Evolutionary conservation across 2,888 invertebrate genomes (phyloP), one percentile per base, ranked within the genome.

Genomic region (Julus scandinavius): DNA sequence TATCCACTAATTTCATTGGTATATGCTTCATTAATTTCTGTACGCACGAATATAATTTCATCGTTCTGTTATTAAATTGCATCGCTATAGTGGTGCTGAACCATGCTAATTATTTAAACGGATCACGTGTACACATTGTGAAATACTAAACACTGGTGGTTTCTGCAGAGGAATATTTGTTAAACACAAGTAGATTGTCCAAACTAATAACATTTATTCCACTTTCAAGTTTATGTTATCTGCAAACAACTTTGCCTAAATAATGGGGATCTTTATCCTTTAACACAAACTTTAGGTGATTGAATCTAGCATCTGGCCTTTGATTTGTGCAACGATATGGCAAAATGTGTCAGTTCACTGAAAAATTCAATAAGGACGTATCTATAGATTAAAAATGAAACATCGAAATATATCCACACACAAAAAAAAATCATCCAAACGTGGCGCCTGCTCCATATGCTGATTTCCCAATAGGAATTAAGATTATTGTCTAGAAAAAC

Each of bases 381-480:
- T 63, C 58, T n/a, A 63, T n/a, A 63, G 58, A 63, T 63, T 63
- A 63, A 63, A 63, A 63, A 63, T 63, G 58, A 17, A 63, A n/a
- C 58, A n/a, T 63, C 3, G 58, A 63, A 63, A 63, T n/a, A 45
- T 7, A 63, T 63, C 3, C 58, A 63, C 29, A 29, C 29, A 63
- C 15, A n/a, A 63, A 54, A 54, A 54, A 54, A 54, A 17, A n/a
- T 63, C 58, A 63, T 2, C 58, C 58, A n/a, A n/a, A 63, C 58
- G 58, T 63, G 58, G n/a, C 58, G 58, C 58, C 58, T n/a, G 58
- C 58, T 63, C 58, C 58, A 63, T 63, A 63, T 63, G 58, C 58
- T 63, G 58, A 63, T 63, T 63, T 63, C 58, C 58, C 58, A n/a
- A 63, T 63, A 63, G 58, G 58, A 63, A 63, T 63, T 63, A 63